Evolutionary conservation across 2,888 invertebrate genomes (phyloP).

Genomic region (Drepanosiphum platanoidis): DNA sequence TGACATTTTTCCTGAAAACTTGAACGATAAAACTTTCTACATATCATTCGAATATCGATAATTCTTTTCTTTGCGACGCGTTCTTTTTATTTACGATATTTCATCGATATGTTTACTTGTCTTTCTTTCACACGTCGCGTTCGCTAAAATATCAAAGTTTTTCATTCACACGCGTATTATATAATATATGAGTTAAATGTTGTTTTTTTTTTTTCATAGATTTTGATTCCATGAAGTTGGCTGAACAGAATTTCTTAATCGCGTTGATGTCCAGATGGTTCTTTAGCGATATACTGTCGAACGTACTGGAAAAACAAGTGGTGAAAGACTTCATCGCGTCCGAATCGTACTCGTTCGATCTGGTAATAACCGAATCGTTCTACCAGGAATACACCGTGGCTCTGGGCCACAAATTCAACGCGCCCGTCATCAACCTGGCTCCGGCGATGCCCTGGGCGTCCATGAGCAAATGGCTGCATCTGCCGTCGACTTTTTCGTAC

Average conservation of each 20-base stretch:
- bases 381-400: slow-evolving; percentile 78
- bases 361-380: slow-evolving; percentile 77
- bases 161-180: no score
- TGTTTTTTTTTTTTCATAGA: background rate
- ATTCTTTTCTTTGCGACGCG: no score
- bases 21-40: no score
- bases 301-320: background rate
- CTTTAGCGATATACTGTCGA: background rate
- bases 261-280: slow-evolving; percentile 4
- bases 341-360: slow-evolving; percentile 70
- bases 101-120: no score
- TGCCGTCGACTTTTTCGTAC: slow-evolving; percentile 59
- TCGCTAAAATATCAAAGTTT: no score
- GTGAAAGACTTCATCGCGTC: slow-evolving; percentile 16
- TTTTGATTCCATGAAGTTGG: background rate
- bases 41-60: no score
- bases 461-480: slow-evolving; percentile 67
- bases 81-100: no score
- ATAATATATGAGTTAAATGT: no score
- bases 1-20: no score
- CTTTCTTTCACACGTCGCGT: no score
- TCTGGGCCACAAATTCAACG: slow-evolving; percentile 73
- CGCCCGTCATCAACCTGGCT: slow-evolving; percentile 73
- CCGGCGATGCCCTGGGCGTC: slow-evolving; percentile 74
- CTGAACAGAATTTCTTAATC: background rate